Evolutionary conservation across 2,888 invertebrate genomes (phyloP), one percentile per base, ranked within the genome.

Genomic region (Entomobrya proxima): DNA sequence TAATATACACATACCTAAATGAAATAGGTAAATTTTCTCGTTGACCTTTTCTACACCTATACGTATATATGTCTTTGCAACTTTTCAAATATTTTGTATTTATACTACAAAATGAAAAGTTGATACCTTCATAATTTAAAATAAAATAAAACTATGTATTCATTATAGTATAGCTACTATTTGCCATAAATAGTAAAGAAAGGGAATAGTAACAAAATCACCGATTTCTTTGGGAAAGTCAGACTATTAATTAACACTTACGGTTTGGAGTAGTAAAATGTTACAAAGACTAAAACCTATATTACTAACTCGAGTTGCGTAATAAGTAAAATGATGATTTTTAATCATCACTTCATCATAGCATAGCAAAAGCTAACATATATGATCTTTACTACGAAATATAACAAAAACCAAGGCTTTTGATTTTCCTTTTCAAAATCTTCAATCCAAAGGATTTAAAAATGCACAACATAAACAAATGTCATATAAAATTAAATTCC

Each of bases 201-300:
- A 24, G 75, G 64, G 58, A 75, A 82, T 64, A 74, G 82, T 35
- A 75, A 64, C 50, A 82, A 58, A 82, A 75, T 82, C 75, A 82
- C 74, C 74, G 64, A 76, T 83, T 76, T 83, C 67, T 76, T 83
- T 83, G 75, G 76, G 55, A 83, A 75, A 83, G 37, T 83, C 83
- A 83, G 83, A 83, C 83, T 83, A 83, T 83, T 52, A 47, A 61
- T 40, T 30, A 78, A 27, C 7, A 61, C 15, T 52, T 58, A 52
- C 21, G 11, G 69, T 69, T 72, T 67, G 47, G 50, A 47, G 4
- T 21, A 30, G n/a, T 32, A n/a, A 64, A 64, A 64, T n/a, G 5
- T 58, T 58, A 27, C 15, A 5, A 58, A 13, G 2, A 15, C 30
- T 32, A 64, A n/a, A 32, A 2, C 32, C 24, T 27, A 58, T 32